phyloP scores from a whole-genome alignment of 2,888 invertebrate species.

The Mystacides longicornis region DNA sequence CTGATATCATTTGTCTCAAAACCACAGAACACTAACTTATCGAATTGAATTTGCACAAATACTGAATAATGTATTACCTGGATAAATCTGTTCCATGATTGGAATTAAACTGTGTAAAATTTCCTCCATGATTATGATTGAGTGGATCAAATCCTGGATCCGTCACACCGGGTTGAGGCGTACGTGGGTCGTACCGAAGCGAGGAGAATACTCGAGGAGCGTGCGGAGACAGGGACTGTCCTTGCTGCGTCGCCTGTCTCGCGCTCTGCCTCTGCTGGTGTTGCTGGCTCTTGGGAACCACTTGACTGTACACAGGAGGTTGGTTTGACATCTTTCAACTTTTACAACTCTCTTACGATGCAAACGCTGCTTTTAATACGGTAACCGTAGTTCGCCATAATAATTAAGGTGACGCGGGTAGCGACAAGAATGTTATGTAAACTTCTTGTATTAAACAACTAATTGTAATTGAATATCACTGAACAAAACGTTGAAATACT shows the following conservation, averaged over 20 bases:
- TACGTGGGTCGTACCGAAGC: constrained; percentile 30
- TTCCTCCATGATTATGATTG: constrained; percentile 52
- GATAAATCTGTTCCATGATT: background rate
- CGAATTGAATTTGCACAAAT: too few relatives aligned
- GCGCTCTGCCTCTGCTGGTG: constrained; percentile 12
- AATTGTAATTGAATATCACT: too few relatives aligned
- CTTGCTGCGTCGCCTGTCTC: constrained; percentile 4
- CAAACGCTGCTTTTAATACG: too few relatives aligned
- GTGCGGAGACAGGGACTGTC: constrained; percentile 18
- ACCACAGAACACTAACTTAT: too few relatives aligned
- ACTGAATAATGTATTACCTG: too few relatives aligned
- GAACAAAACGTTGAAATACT: too few relatives aligned
- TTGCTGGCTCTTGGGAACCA: constrained; percentile 29
- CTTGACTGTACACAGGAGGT: constrained; percentile 48
- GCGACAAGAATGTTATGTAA: too few relatives aligned
- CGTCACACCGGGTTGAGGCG: constrained; percentile 31
- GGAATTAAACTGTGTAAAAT: constrained; percentile 33
- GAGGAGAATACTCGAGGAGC: constrained; percentile 27
- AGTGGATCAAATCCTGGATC: constrained; percentile 57
- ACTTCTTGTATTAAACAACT: too few relatives aligned
- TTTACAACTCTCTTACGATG: too few relatives aligned
- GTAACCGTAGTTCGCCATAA: too few relatives aligned
- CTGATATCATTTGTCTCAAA: too few relatives aligned
- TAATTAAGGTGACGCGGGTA: too few relatives aligned
- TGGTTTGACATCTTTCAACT: constrained; percentile 38